Evolutionary conservation across 2,797 vertebrate genomes (phyloP).

Genomic region (Eospalax fontanierii): DNA sequence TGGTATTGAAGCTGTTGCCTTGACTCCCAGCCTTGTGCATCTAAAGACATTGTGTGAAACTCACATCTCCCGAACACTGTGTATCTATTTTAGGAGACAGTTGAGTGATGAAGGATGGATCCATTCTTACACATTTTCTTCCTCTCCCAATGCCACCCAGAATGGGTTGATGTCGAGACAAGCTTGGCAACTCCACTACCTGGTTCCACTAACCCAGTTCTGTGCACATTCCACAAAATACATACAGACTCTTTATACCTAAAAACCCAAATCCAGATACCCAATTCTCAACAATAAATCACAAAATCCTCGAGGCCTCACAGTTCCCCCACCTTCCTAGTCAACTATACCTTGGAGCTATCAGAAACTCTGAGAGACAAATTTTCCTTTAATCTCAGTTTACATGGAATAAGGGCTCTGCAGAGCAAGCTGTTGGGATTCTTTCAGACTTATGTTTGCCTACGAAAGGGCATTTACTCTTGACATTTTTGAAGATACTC

Average conservation of each 20-base stretch:
- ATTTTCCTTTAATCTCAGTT: slow-evolving; percentile 73
- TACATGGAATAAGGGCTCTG: slow-evolving; percentile 65
- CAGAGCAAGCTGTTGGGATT: slow-evolving; percentile 67
- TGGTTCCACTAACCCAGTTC: background rate
- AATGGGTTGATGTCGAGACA: background rate
- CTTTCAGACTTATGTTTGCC: slow-evolving; percentile 79
- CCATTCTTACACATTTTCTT: background rate
- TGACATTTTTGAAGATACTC: slow-evolving; percentile 85
- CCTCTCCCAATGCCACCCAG: background rate
- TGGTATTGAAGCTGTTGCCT: background rate
- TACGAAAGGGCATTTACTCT: slow-evolving; percentile 83
- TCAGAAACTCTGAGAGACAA: slow-evolving; percentile 46
- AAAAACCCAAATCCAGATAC: background rate
- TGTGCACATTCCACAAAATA: background rate
- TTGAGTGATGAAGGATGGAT: background rate
- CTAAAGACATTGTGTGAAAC: background rate
- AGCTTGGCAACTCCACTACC: background rate
- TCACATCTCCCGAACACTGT: background rate
- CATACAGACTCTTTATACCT: background rate
- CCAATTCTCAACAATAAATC: background rate
- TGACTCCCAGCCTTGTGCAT: background rate
- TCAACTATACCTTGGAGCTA: slow-evolving; percentile 31
- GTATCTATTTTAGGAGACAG: background rate
- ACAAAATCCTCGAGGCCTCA: slow-evolving; percentile 24
- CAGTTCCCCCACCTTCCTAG: slow-evolving; percentile 27